Percentiles rank a stretch among this genome's conserved stretches.
Evolutionary conservation across 2,113 vertebrate species (phyloP).

Genomic region (Odocoileus hemionus): DNA sequence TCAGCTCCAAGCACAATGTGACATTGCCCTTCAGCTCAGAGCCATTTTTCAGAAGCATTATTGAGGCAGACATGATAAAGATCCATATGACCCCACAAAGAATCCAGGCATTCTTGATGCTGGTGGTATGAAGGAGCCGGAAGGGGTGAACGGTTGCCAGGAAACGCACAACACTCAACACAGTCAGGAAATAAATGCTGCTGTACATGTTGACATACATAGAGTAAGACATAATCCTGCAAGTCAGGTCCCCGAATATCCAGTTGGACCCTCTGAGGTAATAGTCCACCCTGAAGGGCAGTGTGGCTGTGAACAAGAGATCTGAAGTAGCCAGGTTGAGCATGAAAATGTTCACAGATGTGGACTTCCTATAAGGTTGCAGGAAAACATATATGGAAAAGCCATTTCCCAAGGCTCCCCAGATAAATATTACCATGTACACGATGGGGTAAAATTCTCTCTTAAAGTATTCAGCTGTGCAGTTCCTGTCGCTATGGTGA

Average conservation of each 20-base stretch:
- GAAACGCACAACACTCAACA: constrained; percentile 82
- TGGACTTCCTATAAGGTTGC: constrained; percentile 66
- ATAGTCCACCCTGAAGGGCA: constrained; percentile 82
- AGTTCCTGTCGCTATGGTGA: constrained; percentile 37
- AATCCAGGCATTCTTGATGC: constrained; percentile 64
- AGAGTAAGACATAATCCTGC: constrained; percentile 81
- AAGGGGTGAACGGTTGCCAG: constrained; percentile 78
- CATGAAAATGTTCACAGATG: constrained; percentile 81
- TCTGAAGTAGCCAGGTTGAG: constrained; percentile 84
- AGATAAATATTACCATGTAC: constrained; percentile 78
- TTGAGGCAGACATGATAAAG: constrained; percentile 61
- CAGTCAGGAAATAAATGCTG: constrained; percentile 84
- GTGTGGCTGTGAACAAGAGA: constrained; percentile 80
- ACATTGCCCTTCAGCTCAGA: background rate
- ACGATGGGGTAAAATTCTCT: constrained; percentile 74
- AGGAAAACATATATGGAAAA: constrained; percentile 82
- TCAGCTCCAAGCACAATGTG: constrained; percentile 78
- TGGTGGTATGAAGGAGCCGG: constrained; percentile 56
- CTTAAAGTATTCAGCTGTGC: constrained; percentile 76
- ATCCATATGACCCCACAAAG: constrained; percentile 77
- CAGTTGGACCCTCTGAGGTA: constrained; percentile 77
- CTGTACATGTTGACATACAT: constrained; percentile 86
- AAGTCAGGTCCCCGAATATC: constrained; percentile 79
- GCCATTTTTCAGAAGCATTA: constrained; percentile 38
- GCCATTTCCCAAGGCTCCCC: constrained; percentile 77